Evolutionary conservation across 2,113 vertebrate species (phyloP), one percentile per base, ranked within the genome.

Genomic region (Lamprotornis superbus): DNA sequence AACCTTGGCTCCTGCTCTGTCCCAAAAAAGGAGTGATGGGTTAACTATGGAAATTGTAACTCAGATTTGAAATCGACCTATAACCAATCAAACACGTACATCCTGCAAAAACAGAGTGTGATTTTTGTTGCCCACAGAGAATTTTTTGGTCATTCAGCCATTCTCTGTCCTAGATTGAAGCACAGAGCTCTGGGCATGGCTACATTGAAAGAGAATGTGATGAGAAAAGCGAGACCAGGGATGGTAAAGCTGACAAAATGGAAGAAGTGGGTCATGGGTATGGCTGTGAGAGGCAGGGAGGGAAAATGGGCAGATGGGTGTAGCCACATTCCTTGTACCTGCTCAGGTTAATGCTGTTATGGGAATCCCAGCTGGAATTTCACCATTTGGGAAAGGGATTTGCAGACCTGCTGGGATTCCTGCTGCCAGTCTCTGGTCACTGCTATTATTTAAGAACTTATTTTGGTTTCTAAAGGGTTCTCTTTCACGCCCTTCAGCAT

Each of bases 171-270:
- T 23, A 60, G 44, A 31, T 8, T 53, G 44, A 82, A 68, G 56
- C 7, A 42, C n/a, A 64, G 46, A 91, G 19, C 44, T 87, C 59
- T 3, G 6, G 42, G 8, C 12, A 53, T 35, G 63, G 8, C 20
- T 47, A 6, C 0, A 0, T 0, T 47, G 37, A 75, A 73, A 0
- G 10, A 35, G 40, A 55, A 65, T 7, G 37, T 70, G 39, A 55
- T 57, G 53, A 83, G 44, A 84, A 83, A 57, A 71, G 37, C 1
- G 18, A 61, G 67, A 42, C 20, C 35, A 6, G 44, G 27, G 11
- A 68, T 22, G 50, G 4, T 25, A 25, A 81, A 95, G 47, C 6
- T 42, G 69, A 50, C 33, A 64, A 82, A 84, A 47, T 22, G 47
- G 60, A 42, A 44, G 44, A n/a, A 77, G 63, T n/a, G n/a, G 47